Evolutionary conservation across 2,113 vertebrate genomes (phyloP).

Genomic region (Pachycephala philippinensis): DNA sequence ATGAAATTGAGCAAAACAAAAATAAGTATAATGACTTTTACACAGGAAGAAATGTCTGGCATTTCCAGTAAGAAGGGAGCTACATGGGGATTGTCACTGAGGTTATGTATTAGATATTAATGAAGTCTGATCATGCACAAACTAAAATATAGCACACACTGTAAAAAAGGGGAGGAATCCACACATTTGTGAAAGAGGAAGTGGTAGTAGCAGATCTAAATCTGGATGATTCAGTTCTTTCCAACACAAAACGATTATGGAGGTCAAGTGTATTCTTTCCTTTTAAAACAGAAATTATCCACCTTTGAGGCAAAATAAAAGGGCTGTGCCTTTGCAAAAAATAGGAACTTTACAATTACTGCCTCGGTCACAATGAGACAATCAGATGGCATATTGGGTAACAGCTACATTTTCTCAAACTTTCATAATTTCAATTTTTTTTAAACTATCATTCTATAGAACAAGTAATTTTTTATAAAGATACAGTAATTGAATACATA

Average conservation of each 20-base stretch:
- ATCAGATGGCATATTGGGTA: background rate
- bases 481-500: background rate
- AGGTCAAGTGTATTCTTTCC: background rate
- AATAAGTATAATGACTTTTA: background rate
- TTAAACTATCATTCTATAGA: background rate
- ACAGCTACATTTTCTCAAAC: background rate
- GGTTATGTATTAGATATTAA: background rate
- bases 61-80: background rate
- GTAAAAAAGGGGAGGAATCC: background rate
- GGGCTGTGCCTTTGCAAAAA: background rate
- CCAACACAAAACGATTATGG: fast-evolving
- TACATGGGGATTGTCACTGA: background rate
- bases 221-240: background rate
- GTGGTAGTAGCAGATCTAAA: background rate
- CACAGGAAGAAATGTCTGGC: background rate
- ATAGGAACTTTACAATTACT: background rate
- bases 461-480: background rate
- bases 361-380: background rate
- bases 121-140: background rate
- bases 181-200: background rate
- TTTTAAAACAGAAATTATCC: background rate
- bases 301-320: conserved; percentile 1
- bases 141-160: background rate
- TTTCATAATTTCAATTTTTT: background rate
- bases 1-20: background rate